phyloP scores from a whole-genome alignment of 1,140 invertebrate genomes.

The Helicoverpa zea region DNA sequence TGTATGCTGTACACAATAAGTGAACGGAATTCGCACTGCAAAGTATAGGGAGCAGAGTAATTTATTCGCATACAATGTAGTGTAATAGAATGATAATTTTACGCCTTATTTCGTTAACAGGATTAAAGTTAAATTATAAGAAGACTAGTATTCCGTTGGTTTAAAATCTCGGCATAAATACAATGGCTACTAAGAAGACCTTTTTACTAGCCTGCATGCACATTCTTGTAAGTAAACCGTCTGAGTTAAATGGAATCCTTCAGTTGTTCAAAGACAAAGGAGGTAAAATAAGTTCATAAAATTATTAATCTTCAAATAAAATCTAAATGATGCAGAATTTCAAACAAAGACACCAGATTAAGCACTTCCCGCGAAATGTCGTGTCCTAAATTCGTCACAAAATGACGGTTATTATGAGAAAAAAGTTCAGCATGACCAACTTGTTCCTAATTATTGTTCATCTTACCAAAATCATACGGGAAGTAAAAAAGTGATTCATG shows the following conservation, averaged over 20 bases:
- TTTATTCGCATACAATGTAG: no score
- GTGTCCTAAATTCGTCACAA: conserved; percentile 11
- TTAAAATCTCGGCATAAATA: no score
- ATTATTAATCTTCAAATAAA: background rate
- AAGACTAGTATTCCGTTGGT: no score
- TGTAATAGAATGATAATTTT: no score
- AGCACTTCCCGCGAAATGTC: conserved; percentile 10
- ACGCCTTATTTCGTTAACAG: no score
- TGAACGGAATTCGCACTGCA: conserved; percentile 24
- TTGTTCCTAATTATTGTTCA: conserved; percentile 34
- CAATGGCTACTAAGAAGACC: no score
- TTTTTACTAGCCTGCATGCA: no score
- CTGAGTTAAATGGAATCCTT: background rate
- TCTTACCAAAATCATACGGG: background rate
- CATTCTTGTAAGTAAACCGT: no score
- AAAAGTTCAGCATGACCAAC: conserved; percentile 5
- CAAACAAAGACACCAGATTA: background rate
- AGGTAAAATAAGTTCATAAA: background rate
- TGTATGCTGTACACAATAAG: conserved; percentile 25
- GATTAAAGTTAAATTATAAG: no score
- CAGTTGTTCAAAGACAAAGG: background rate
- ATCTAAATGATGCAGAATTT: conserved; percentile 22
- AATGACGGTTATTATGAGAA: background rate
- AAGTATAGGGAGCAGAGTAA: background rate
- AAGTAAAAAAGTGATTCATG: conserved; percentile 24